These are phyloP conservation scores for Bombus terrestris DNA, from an alignment of 1,140 invertebrate species.

Conservation along the genomic window DNA sequence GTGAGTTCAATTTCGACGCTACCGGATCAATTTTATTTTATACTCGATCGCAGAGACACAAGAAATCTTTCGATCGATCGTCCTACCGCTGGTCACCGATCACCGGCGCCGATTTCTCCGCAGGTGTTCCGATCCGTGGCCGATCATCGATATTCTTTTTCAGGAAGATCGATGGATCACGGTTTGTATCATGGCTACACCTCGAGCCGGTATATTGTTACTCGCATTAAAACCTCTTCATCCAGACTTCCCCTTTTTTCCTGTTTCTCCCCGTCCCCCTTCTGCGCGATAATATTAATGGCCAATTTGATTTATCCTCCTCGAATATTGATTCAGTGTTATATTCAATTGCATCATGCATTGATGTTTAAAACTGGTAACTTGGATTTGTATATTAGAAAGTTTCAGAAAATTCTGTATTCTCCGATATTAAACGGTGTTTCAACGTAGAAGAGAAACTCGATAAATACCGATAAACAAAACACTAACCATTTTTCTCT, in stretches of 20 bases:
- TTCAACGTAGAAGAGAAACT: too few relatives aligned
- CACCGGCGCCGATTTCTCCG: conserved; percentile 63
- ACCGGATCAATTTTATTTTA: conserved; percentile 33
- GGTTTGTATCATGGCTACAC: conserved; percentile 33
- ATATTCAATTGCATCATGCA: neutral
- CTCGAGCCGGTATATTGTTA: conserved; percentile 29
- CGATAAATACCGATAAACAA: too few relatives aligned
- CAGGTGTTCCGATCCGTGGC: conserved; percentile 61
- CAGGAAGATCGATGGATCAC: conserved; percentile 62
- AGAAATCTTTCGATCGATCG: conserved; percentile 61
- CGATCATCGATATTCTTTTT: conserved; percentile 57
- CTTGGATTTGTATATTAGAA: too few relatives aligned
- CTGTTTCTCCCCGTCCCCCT: too few relatives aligned
- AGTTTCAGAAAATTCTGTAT: too few relatives aligned
- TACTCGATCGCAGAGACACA: conserved; percentile 44
- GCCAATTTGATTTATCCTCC: conserved; percentile 6
- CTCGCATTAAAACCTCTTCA: conserved; percentile 41
- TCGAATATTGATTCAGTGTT: neutral
- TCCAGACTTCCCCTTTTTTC: neutral
- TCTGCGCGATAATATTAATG: neutral
- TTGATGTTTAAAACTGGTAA: neutral
- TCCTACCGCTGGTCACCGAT: conserved; percentile 39
- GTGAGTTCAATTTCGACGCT: conserved; percentile 39
- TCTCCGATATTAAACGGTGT: too few relatives aligned
- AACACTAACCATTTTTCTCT: neutral